A percentile compares a stretch with the other conserved stretches of the same genome.
These are phyloP conservation scores for Apodemus speciosus DNA, from an alignment of 2,113 vertebrate species.

Conservation along the genomic window DNA sequence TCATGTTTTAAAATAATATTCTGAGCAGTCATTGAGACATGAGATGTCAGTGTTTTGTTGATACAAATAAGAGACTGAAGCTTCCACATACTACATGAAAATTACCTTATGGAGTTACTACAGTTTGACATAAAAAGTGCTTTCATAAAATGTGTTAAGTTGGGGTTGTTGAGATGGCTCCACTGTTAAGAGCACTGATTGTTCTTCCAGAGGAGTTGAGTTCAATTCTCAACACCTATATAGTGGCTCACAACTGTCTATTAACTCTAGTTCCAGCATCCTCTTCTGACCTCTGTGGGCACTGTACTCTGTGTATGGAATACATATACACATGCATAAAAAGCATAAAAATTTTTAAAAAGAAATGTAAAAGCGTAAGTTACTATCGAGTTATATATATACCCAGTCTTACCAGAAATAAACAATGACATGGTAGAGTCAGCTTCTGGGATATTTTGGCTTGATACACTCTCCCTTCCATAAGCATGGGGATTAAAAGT, in stretches of 20 bases:
- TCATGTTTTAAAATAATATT: background rate
- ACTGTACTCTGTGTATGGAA: background rate
- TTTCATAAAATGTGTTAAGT: background rate
- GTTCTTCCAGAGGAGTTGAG: background rate
- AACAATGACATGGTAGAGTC: background rate
- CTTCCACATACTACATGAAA: background rate
- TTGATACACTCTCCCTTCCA: background rate
- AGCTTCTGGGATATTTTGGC: background rate
- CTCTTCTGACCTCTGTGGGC: background rate
- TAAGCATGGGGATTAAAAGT: background rate
- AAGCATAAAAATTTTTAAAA: background rate
- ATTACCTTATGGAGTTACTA: background rate
- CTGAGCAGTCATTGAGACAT: background rate
- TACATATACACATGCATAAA: background rate
- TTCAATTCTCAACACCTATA: background rate
- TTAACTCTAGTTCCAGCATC: no score
- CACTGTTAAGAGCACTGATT: background rate
- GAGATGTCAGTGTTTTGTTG: background rate
- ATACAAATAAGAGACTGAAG: background rate
- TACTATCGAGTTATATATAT: background rate
- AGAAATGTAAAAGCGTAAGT: background rate
- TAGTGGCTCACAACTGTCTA: background rate
- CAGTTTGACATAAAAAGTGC: background rate
- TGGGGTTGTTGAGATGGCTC: background rate
- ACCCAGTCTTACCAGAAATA: background rate